Base-by-base conservation (phyloP, 2,113 vertebrate species). In the Lophochroa leadbeateri region DNA sequence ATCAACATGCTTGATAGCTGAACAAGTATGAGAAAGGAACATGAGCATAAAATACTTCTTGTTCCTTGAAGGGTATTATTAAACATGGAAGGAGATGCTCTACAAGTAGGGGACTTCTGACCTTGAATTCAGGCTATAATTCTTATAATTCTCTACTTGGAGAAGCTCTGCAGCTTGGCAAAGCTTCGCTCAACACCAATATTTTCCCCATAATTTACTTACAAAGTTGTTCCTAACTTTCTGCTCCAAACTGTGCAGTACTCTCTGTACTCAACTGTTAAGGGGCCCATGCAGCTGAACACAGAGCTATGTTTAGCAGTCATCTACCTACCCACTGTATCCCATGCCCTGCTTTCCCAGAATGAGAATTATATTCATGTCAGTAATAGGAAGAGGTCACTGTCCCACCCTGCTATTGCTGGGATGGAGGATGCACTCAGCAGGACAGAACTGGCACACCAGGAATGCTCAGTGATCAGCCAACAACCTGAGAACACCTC, bases 61-160 rank as follows among this genome's bases (percentile, higher is more conserved):
- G 10, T 50, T 27, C 35, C 18, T 76, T 35, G 10, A 72, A 71
- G 5, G 25, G 13, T 49, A 58, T 63, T 74, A 47, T 1, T 74
- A 47, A 76, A 71, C 18, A 20, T 9, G 19, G 65, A 69, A 82
- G 18, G 49, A 88, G 50, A 29, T 75, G 35, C 33, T 86, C 25
- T 68, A 39, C 46, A 80, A 46, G 7, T 11, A 75, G 13, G 5
- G 44, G 33, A 39, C 9, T 50, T 67, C n/a, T 33, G 14, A 43
- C 47, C 76, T 72, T 77, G 58, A 79, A 79, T 87, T 87, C 33
- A 5, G 43, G 57, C 28, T 80, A 31, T 24, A 57, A 12, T 10
- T 65, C 81, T 65, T 0, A 0, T 50, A 77, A 80, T 43, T 81
- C 47, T 35, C 31, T 41, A 41, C 46, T 47, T 2, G 0, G 20